These are phyloP conservation scores for Oscheius sp. DNA, from an alignment of 2,888 invertebrate species.

Conservation along the genomic window DNA sequence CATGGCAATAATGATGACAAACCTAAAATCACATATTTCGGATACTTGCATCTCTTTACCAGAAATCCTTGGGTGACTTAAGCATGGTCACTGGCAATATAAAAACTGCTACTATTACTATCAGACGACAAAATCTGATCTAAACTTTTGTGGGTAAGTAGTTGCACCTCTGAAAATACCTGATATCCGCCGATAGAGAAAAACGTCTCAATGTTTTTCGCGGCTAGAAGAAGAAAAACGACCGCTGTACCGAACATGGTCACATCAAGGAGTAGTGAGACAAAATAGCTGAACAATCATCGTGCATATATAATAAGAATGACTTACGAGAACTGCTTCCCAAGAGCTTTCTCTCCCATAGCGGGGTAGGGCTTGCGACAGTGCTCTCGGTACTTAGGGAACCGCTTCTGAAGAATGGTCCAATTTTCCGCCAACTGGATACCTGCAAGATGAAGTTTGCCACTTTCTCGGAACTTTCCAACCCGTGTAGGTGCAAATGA, in stretches of 20 bases:
- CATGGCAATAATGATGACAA: constrained; percentile 68
- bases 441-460: constrained; percentile 20
- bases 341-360: constrained; percentile 65
- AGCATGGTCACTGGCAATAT: constrained; percentile 70
- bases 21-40: constrained; percentile 36
- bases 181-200: constrained; percentile 4
- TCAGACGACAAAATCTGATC: constrained; percentile 64
- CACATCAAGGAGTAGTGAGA: constrained; percentile 62
- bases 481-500: constrained; percentile 65
- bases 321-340: constrained; percentile 60
- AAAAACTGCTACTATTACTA: constrained; percentile 62
- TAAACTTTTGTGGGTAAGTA: background rate
- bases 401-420: constrained; percentile 46
- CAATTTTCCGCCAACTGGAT: constrained; percentile 57
- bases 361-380: constrained; percentile 70
- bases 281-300: constrained; percentile 53
- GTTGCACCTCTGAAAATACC: background rate
- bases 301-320: background rate
- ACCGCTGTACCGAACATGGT: constrained; percentile 70
- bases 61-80: constrained; percentile 70
- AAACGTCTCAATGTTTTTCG: constrained; percentile 64
- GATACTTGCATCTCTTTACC: constrained; percentile 42
- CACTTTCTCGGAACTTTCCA: too few relatives aligned
- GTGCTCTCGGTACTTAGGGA: constrained; percentile 52
- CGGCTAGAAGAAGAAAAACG: constrained; percentile 67